Evolutionary conservation across 2,113 vertebrate species (phyloP).

Genomic region (Gnathonemus echidnorhynchus): DNA sequence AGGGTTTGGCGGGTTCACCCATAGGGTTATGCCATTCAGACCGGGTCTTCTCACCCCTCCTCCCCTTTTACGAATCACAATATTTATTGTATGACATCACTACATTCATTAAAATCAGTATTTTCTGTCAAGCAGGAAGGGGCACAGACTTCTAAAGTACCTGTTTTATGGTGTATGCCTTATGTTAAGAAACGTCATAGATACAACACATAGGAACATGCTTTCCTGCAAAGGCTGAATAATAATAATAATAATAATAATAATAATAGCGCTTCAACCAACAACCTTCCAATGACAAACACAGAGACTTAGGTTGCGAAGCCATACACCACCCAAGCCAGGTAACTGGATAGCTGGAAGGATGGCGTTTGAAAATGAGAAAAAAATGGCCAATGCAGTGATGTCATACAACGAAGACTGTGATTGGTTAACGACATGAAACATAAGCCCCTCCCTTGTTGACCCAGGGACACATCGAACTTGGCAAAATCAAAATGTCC

Average conservation of each 20-base stretch:
- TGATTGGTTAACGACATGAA: neutral
- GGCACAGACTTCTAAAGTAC: no score
- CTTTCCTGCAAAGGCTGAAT: no score
- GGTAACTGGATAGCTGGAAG: neutral
- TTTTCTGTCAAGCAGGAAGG: no score
- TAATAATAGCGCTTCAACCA: neutral
- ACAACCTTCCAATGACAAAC: neutral
- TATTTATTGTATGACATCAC: no score
- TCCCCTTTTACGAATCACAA: neutral
- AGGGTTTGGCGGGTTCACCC: neutral
- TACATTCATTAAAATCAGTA: no score
- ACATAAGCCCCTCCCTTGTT: neutral
- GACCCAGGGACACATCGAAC: no score
- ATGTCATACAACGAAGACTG: neutral
- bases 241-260: neutral
- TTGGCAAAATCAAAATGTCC: neutral
- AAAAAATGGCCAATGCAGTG: neutral
- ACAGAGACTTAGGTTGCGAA: neutral
- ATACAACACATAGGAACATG: no score
- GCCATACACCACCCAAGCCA: neutral
- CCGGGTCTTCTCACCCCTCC: no score
- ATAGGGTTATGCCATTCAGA: neutral
- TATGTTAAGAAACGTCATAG: no score
- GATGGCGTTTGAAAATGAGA: neutral
- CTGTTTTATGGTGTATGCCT: no score